Evolutionary conservation across 2,888 invertebrate genomes (phyloP).

Genomic region (Rotaria macrura): DNA sequence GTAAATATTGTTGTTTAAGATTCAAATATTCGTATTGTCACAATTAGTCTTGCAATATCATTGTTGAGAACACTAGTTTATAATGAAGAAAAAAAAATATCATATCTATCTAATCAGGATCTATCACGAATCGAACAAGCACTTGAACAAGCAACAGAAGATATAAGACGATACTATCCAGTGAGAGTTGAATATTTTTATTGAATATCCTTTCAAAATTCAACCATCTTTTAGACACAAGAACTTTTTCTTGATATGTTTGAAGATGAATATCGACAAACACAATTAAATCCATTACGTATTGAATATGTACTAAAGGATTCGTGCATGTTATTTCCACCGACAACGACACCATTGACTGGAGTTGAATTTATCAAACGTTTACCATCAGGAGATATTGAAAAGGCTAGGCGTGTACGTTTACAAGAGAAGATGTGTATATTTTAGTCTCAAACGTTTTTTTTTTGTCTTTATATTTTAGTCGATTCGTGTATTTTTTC

Average conservation of each 20-base stretch:
- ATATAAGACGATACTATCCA: conserved; percentile 81
- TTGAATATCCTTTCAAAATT: neutral
- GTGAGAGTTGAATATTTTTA: conserved; percentile 41
- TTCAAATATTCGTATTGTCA: conserved; percentile 71
- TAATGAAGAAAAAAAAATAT: conserved; percentile 50
- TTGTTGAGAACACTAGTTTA: conserved; percentile 62
- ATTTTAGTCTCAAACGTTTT: too few species aligned
- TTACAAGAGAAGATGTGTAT: neutral
- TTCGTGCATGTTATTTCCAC: conserved; percentile 80
- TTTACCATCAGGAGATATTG: conserved; percentile 85
- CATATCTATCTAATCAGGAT: conserved; percentile 61
- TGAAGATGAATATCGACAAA: conserved; percentile 79
- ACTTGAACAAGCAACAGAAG: conserved; percentile 68
- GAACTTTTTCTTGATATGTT: conserved; percentile 97
- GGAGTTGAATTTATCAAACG: conserved; percentile 80
- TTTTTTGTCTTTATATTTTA: conserved; percentile 42
- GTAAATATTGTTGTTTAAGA: neutral
- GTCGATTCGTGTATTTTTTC: conserved; percentile 65
- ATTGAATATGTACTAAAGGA: conserved; percentile 70
- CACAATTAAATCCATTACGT: neutral
- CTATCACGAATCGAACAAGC: conserved; percentile 62
- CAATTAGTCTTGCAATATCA: conserved; percentile 74
- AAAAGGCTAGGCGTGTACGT: conserved; percentile 36
- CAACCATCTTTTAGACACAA: conserved; percentile 60
- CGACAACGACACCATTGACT: conserved; percentile 86